Evolutionary conservation across 2,113 vertebrate genomes (phyloP).

Genomic region (Oryzias curvinotus): DNA sequence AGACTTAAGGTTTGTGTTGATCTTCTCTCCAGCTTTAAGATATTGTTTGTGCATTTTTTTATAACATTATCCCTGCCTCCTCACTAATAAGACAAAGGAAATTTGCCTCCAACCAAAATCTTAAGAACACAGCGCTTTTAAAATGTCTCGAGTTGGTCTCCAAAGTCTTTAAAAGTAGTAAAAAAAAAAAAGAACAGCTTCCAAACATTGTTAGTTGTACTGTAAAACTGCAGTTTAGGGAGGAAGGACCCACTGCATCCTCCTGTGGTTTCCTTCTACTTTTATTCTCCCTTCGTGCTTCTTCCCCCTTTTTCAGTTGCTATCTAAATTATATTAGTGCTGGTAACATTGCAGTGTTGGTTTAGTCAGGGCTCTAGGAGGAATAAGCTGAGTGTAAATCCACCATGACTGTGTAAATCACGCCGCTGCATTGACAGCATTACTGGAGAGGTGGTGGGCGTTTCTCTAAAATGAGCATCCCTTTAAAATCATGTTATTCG

Average conservation of each 20-base stretch:
- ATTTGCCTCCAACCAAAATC: neutral
- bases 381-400: constrained; percentile 34
- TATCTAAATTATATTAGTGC: constrained; percentile 16
- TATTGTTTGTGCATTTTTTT: neutral
- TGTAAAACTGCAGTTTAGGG: constrained; percentile 20
- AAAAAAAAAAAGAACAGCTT: too few relatives aligned
- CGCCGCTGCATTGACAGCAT: constrained; percentile 16
- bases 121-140: constrained; percentile 15
- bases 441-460: constrained; percentile 6
- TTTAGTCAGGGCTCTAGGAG: constrained; percentile 33
- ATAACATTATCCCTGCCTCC: neutral
- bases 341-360: constrained; percentile 29
- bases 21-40: neutral
- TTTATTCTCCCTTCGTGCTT: neutral
- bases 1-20: neutral
- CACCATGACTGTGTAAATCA: constrained; percentile 41
- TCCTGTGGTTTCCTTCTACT: constrained; percentile 9
- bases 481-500: neutral
- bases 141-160: neutral
- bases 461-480: constrained; percentile 10
- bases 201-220: neutral
- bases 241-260: constrained; percentile 8
- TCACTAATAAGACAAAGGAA: neutral
- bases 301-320: neutral
- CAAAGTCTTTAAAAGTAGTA: too few relatives aligned